Base-by-base conservation (phyloP, 2,113 vertebrate genomes). In the Rhea pennata region DNA sequence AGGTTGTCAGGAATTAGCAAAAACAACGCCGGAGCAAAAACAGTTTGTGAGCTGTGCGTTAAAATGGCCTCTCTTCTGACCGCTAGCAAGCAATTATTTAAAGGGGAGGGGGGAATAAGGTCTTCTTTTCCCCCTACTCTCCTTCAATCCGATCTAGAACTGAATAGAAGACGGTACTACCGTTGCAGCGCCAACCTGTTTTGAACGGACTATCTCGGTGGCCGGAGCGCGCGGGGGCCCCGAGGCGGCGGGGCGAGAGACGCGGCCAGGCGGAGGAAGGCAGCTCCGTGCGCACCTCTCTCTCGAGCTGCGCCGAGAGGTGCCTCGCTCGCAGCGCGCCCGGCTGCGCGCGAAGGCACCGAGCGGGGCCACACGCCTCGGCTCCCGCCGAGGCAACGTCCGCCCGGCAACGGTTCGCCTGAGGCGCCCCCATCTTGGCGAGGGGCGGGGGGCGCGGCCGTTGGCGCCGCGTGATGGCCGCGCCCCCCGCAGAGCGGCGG, bases 81-180 rank as follows among this genome's bases (percentile, higher is more conserved):
- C 0, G 0, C 58, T 7, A 44, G 8, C 10, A 3, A 1, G 21
- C 6, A 13, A 12, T n/a, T 1, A 24, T 29, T 44, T 9, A 58
- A 36, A 36, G 36, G 36, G 36, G n/a, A n/a, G n/a, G 36, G 36
- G 36, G 36, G 36, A 6, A 36, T 6, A 36, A 36, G 36, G 36
- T 36, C 36, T 36, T 36, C 36, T 36, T 36, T 36, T 36, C 36
- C 36, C 36, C 36, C 36, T 36, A 36, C 36, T 36, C 39, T 46
- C 20, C 29, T 29, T 13, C 54, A 58, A 58, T 17, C 27, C 29
- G 46, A 29, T 33, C 11, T 7, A 19, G 75, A 29, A 17, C 16
- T 0, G 33, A 12, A 46, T 0, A 8, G 24, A 2, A 15, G 50
- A 9, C 0, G 2, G 11, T 6, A 2, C 51, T 5, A 31, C 31